Base-by-base conservation (phyloP, 2,113 vertebrate genomes). In the Corythaixoides concolor region DNA sequence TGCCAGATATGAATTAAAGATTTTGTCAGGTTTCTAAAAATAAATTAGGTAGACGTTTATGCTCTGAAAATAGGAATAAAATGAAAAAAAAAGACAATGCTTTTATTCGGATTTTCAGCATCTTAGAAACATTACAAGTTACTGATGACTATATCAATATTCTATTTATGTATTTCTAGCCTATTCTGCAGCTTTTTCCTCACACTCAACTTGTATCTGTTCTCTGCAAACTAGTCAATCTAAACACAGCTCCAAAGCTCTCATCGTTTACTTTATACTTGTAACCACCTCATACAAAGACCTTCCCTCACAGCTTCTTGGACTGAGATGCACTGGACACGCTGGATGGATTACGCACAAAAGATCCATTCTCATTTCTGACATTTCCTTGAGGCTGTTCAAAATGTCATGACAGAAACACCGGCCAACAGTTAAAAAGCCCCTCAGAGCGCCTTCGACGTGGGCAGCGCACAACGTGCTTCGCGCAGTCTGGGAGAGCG, bases 131-230 rank as follows among this genome's bases (percentile, higher is more conserved):
- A 21, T 26, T 21, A 8, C 15, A 43, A 68, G 41, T 41, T 62
- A 19, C 60, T 33, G 33, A 39, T 11, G 15, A 75, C 12, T 3
- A 39, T 12, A 32, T 39, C 50, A 32, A 28, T 8, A 14, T 15
- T 32, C 32, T 47, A 14, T 14, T 35, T 19, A 6, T 15, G 21
- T 7, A 21, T 32, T 58, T 62, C 67, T 32, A 32, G 66, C 24
- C 66, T 17, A 24, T 47, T 32, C 4, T 7, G 26, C 75, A 85
- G 63, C 39, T 66, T 49, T 30, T 55, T 52, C 63, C 35, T 85
- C 2, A 0, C n/a, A 12, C 58, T 53, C 3, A 0, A 41, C 45
- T 75, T 15, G 22, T 32, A 15, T 23, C 55, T 2, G 4, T 41
- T 45, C 84, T 75, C 60, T 59, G 73, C 15, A 66, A 62, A 60